Conservation (phyloP, 2,113 vertebrate species). For the Dendropsophus ebraccatus region DNA sequence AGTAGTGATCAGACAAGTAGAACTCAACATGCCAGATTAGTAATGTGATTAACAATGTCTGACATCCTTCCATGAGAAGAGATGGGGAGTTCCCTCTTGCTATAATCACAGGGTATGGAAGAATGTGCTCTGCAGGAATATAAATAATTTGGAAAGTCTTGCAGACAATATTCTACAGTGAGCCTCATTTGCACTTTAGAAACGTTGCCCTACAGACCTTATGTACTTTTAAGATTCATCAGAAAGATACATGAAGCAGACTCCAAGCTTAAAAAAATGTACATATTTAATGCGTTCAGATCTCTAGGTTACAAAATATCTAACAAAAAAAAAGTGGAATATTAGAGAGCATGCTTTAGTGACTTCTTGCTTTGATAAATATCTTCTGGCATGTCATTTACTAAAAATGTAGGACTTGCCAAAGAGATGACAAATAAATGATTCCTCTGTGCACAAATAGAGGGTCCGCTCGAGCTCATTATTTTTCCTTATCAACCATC, state of each 20-base stretch:
- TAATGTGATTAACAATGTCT: constrained; percentile 71
- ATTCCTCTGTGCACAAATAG: constrained; percentile 71
- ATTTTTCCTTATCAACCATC: constrained; percentile 71
- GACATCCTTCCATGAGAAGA: constrained; percentile 66
- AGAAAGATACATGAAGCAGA: constrained; percentile 83
- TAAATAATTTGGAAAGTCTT: constrained; percentile 81
- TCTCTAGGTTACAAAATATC: constrained; percentile 81
- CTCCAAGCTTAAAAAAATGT: constrained; percentile 78
- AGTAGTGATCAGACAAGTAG: constrained; percentile 68
- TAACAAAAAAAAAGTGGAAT: constrained; percentile 75
- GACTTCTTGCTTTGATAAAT: constrained; percentile 81
- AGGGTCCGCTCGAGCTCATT: constrained; percentile 71
- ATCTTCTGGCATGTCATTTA: constrained; percentile 82
- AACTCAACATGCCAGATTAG: constrained; percentile 67
- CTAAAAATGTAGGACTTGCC: constrained; percentile 78
- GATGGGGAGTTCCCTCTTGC: constrained; percentile 66
- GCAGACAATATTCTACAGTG: constrained; percentile 77
- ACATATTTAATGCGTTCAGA: constrained; percentile 86
- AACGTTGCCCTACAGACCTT: constrained; percentile 80
- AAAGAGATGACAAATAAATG: constrained; percentile 71
- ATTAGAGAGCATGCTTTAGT: constrained; percentile 78
- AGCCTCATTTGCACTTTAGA: constrained; percentile 84
- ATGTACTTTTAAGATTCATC: constrained; percentile 83
- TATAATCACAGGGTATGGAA: constrained; percentile 73
- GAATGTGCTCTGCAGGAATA: constrained; percentile 76